A percentile compares a stretch with the other conserved stretches of the same genome.
These are phyloP conservation scores for Archaeoteleia sp. DNA, from an alignment of 2,888 invertebrate species.

Conservation along the genomic window DNA sequence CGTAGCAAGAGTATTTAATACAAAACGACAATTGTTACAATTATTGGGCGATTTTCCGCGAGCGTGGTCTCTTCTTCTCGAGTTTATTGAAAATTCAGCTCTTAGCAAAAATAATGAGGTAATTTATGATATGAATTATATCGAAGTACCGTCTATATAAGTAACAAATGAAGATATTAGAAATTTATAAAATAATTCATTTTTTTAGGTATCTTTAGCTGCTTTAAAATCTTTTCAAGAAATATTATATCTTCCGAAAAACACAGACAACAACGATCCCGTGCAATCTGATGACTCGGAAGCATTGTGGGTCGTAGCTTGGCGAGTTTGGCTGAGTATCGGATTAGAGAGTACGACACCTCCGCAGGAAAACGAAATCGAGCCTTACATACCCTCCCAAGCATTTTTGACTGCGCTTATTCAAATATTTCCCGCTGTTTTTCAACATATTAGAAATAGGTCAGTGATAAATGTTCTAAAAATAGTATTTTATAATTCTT, in stretches of 20 bases:
- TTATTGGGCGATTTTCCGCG: conserved; percentile 92
- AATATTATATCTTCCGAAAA: conserved; percentile 84
- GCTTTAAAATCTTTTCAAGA: conserved; percentile 98
- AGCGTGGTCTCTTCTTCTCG: conserved; percentile 94
- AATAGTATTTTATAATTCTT: too few species aligned
- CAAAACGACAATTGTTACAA: conserved; percentile 89
- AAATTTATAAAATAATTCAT: conserved; percentile 6
- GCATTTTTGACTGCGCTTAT: conserved; percentile 95
- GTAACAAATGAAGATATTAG: too few species aligned
- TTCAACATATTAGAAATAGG: conserved; percentile 89
- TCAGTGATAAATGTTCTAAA: conserved; percentile 76
- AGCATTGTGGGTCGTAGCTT: conserved; percentile 87
- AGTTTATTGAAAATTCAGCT: conserved; percentile 95
- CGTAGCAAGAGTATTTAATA: conserved; percentile 94
- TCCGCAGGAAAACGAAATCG: conserved; percentile 75
- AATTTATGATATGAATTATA: conserved; percentile 17
- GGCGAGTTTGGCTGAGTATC: conserved; percentile 92
- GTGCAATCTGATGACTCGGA: conserved; percentile 75
- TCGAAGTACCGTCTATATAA: too few species aligned
- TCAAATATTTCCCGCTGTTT: conserved; percentile 96
- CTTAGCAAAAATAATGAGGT: conserved; percentile 95
- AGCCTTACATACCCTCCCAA: conserved; percentile 92
- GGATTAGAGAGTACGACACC: conserved; percentile 86
- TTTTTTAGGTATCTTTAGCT: conserved; percentile 86
- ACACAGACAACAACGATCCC: conserved; percentile 72